These are phyloP conservation scores for Cheilosia scutellata DNA, from an alignment of 2,888 invertebrate genomes.

Conservation along the genomic window DNA sequence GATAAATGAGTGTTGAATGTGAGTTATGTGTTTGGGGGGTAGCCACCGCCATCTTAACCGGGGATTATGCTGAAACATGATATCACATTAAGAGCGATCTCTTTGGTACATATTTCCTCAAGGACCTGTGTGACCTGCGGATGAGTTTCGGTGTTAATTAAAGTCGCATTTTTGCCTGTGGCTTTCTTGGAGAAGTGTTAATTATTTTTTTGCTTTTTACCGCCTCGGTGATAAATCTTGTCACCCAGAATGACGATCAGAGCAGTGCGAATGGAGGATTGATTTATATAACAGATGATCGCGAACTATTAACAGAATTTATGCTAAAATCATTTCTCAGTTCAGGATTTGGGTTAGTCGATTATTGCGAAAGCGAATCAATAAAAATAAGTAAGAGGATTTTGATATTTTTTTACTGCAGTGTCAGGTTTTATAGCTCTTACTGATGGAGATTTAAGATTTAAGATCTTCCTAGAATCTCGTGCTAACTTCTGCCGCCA, in stretches of 20 bases:
- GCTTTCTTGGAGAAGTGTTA: conserved; percentile 39
- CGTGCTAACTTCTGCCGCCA: too few species aligned
- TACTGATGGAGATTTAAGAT: neutral
- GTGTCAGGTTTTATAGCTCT: neutral
- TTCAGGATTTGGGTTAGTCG: neutral
- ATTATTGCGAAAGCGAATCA: neutral
- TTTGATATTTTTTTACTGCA: neutral
- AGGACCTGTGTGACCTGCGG: conserved; percentile 34
- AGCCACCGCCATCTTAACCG: conserved; percentile 14
- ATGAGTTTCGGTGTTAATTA: conserved; percentile 65
- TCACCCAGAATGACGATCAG: conserved; percentile 18
- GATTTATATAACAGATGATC: conserved; percentile 47
- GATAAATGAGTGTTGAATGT: conserved; percentile 69
- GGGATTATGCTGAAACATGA: conserved; percentile 53
- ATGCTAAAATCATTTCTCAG: conserved; percentile 14
- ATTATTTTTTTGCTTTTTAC: conserved; percentile 22
- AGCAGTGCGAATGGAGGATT: conserved; percentile 18
- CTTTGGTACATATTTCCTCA: conserved; percentile 45
- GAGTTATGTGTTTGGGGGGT: conserved; percentile 63
- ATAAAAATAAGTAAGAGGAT: neutral
- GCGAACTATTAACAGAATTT: conserved; percentile 37
- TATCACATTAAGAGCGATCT: conserved; percentile 52
- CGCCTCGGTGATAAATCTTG: conserved; percentile 52
- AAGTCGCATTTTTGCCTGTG: conserved; percentile 52
- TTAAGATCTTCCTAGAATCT: too few species aligned